Evolutionary conservation across 1,140 invertebrate species (phyloP).

Genomic region (Hermetia illucens): DNA sequence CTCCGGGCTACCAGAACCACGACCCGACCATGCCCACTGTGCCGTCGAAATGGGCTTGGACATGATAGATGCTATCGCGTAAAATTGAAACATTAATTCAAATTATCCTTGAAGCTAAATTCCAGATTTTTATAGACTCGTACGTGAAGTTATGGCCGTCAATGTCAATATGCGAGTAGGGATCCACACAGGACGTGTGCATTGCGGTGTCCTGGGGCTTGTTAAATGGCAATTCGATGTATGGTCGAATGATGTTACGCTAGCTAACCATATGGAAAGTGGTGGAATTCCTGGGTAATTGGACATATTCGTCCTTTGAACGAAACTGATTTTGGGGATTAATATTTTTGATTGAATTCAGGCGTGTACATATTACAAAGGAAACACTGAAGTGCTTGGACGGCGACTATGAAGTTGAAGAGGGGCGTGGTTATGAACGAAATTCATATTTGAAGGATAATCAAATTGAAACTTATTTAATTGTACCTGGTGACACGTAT

Average conservation of each 20-base stretch:
- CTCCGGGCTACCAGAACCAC: conserved; percentile 72
- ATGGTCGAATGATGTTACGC: conserved; percentile 91
- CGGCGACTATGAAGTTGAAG: conserved; percentile 80
- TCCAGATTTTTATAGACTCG: conserved; percentile 42
- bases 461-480: conserved; percentile 86
- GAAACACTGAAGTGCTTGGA: conserved; percentile 76
- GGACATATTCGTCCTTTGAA: neutral
- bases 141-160: conserved; percentile 76
- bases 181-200: conserved; percentile 84
- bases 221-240: conserved; percentile 72
- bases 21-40: conserved; percentile 83
- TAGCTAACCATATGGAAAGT: conserved; percentile 94
- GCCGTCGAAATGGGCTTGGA: conserved; percentile 93
- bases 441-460: conserved; percentile 81
- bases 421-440: conserved; percentile 65
- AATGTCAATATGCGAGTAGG: conserved; percentile 93
- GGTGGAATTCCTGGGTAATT: conserved; percentile 80
- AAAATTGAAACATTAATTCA: conserved; percentile 28
- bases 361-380: conserved; percentile 87
- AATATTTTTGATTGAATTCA: too few relatives aligned
- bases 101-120: neutral
- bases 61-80: conserved; percentile 94
- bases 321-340: too few relatives aligned
- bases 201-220: conserved; percentile 88
- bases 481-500: conserved; percentile 58